Percentiles rank a stretch among this genome's conserved stretches.
phyloP scores from a whole-genome alignment of 2,797 vertebrate species.

The Acrossocheilus fasciatus region DNA sequence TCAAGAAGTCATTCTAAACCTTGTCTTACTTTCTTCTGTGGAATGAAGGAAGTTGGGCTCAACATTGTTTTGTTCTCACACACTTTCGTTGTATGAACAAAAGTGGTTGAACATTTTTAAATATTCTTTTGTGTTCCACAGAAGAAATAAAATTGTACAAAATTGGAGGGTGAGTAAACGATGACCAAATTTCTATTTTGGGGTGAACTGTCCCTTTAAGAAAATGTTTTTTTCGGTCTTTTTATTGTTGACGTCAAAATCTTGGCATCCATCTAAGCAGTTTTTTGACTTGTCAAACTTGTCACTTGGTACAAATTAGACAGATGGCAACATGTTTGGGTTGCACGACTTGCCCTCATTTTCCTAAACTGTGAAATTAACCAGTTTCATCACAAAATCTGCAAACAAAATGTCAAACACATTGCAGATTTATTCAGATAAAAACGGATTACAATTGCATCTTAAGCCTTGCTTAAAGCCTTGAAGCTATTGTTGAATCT shows the following conservation, averaged over 20 bases:
- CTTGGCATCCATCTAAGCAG: neutral
- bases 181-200: neutral
- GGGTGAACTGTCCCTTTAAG: conserved; percentile 4
- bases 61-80: neutral
- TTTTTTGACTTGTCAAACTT: neutral
- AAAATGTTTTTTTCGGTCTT: neutral
- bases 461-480: neutral
- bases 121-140: neutral
- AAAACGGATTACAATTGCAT: neutral
- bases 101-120: neutral
- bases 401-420: neutral
- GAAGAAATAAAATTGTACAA: neutral
- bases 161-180: neutral
- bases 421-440: neutral
- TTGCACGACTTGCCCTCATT: neutral
- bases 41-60: neutral
- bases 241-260: neutral
- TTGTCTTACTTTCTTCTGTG: neutral
- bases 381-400: neutral
- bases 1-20: conserved; percentile 3
- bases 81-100: neutral
- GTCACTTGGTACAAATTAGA: conserved; percentile 9
- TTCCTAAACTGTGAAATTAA: neutral
- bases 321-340: neutral
- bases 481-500: conserved; percentile 2